These are phyloP conservation scores for Channa striata DNA, from an alignment of 2,797 vertebrate genomes.

Conservation along the genomic window DNA sequence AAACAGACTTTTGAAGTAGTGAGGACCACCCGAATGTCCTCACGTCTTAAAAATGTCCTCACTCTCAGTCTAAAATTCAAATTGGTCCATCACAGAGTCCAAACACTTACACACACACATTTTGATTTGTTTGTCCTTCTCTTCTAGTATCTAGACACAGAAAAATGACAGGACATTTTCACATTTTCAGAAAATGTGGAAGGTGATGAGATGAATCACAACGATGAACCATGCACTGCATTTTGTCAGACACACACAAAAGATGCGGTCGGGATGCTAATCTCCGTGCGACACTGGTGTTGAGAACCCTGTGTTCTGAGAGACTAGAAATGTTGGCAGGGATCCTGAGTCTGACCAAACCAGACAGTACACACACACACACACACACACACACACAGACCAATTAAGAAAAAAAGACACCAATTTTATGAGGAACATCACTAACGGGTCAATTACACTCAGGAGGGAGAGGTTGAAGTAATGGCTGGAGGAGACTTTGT, in stretches of 20 bases:
- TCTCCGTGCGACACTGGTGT: constrained; percentile 70
- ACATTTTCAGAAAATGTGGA: background rate
- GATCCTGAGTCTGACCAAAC: constrained; percentile 75
- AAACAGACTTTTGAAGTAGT: background rate
- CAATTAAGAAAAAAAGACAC: constrained; percentile 45
- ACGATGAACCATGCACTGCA: background rate
- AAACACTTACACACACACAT: constrained; percentile 7
- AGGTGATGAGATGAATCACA: constrained; percentile 19
- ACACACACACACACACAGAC: constrained; percentile 19
- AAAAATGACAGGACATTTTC: background rate
- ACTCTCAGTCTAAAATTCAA: constrained; percentile 6
- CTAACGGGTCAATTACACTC: constrained; percentile 48
- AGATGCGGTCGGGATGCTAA: constrained; percentile 56
- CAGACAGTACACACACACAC: constrained; percentile 38
- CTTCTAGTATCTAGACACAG: background rate
- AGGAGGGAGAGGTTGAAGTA: constrained; percentile 35
- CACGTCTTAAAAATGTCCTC: constrained; percentile 4
- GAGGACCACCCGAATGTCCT: constrained; percentile 7
- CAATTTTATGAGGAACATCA: constrained; percentile 61
- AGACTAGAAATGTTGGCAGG: constrained; percentile 80
- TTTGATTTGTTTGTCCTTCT: background rate
- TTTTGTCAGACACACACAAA: background rate
- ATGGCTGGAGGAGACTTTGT: constrained; percentile 40
- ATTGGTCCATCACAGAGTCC: no score
- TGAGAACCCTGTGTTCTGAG: constrained; percentile 77